These are phyloP conservation scores for Odontamblyopus rebecca DNA, from an alignment of 2,797 vertebrate species.

Conservation along the genomic window DNA sequence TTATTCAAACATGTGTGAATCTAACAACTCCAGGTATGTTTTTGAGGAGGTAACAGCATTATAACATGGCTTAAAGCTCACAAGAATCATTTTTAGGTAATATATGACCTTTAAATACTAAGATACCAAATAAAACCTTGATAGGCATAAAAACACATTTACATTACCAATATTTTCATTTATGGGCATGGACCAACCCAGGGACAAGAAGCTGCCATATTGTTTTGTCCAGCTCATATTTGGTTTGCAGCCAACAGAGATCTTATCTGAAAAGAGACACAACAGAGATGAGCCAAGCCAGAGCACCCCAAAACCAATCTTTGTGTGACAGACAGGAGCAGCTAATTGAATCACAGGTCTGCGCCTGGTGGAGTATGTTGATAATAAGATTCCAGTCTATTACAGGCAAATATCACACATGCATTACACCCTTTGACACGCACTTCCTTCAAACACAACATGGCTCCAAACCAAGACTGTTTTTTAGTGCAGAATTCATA, in stretches of 20 bases:
- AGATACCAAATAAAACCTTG: too few species aligned
- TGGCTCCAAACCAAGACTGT: neutral
- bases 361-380: conserved; percentile 53
- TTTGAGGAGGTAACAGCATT: too few species aligned
- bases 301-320: conserved; percentile 60
- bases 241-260: conserved; percentile 21
- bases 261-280: conserved; percentile 27
- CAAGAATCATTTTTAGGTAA: too few species aligned
- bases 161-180: neutral
- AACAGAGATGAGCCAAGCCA: conserved; percentile 59
- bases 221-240: conserved; percentile 31
- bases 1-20: too few species aligned
- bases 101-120: too few species aligned
- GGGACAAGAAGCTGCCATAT: conserved; percentile 15
- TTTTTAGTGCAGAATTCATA: neutral
- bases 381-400: conserved; percentile 56
- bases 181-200: neutral
- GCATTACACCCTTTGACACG: conserved; percentile 42
- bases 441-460: conserved; percentile 30
- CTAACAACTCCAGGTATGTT: too few species aligned
- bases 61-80: too few species aligned
- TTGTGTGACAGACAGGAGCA: conserved; percentile 13
- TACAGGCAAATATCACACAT: conserved; percentile 44
- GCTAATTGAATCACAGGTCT: conserved; percentile 58
- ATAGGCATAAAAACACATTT: neutral